Conservation (phyloP, 1,140 invertebrate genomes). For the Lysiphlebus fabarum region DNA sequence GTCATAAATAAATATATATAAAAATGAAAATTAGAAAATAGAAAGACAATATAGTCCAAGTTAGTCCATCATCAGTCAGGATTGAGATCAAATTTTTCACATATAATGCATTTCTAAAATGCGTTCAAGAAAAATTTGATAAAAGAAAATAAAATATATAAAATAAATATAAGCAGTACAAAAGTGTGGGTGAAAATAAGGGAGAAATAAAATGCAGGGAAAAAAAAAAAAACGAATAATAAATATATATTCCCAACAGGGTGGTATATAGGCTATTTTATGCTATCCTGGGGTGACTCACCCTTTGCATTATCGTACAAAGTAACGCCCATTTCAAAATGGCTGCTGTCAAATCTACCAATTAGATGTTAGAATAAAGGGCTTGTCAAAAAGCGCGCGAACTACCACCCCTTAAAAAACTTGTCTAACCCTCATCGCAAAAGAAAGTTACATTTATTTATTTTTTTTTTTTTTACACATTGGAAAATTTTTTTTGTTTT, state of each 20-base stretch:
- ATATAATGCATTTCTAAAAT: too few species aligned
- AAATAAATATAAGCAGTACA: background rate
- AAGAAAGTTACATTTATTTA: constrained; percentile 11
- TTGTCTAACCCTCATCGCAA: background rate
- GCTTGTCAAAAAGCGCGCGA: constrained; percentile 23
- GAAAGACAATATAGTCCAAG: too few species aligned
- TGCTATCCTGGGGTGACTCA: constrained; percentile 20
- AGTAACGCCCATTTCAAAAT: constrained; percentile 26
- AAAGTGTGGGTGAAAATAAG: constrained; percentile 11
- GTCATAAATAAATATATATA: too few species aligned
- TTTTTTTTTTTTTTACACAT: constrained; percentile 24
- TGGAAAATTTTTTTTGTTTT: constrained; percentile 18
- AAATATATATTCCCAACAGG: background rate
- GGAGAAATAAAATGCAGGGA: constrained; percentile 7
- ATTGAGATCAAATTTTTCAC: too few species aligned
- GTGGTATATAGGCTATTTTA: constrained; percentile 17
- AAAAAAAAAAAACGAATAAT: constrained; percentile 5
- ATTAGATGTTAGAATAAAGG: constrained; percentile 18
- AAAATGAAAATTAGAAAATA: too few species aligned
- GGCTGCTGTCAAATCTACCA: constrained; percentile 19
- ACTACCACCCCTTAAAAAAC: constrained; percentile 20
- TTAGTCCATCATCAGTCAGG: too few species aligned
- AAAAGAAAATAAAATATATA: constrained; percentile 16
- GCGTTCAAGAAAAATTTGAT: background rate
- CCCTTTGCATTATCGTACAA: constrained; percentile 13